A percentile compares a stretch with the other conserved stretches of the same genome.
These are phyloP conservation scores for Meles meles DNA, from an alignment of 2,113 vertebrate genomes.

Conservation along the genomic window DNA sequence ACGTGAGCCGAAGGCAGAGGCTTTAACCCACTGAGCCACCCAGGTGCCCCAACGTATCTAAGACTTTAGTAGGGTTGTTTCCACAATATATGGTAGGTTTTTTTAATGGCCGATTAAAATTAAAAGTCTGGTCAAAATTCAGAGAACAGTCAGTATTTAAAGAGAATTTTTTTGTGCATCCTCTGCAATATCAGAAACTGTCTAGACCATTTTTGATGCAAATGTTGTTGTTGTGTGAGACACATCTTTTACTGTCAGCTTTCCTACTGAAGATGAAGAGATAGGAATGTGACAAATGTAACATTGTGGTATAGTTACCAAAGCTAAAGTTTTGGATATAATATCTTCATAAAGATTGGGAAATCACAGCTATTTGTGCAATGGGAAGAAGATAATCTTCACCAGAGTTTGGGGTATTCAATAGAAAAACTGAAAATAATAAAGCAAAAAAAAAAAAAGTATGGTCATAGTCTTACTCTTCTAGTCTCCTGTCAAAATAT, in stretches of 20 bases:
- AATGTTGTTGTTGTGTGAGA: not conserved
- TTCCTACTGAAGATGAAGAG: not conserved
- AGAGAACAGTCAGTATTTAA: not conserved
- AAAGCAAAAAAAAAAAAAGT: not conserved
- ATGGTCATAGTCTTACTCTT: not conserved
- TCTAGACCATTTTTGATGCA: not conserved
- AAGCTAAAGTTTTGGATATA: not conserved
- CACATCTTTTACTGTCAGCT: not conserved
- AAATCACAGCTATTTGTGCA: not conserved
- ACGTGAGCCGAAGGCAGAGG: no score
- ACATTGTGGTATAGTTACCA: not conserved
- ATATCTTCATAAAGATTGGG: not conserved
- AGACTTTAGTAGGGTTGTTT: not conserved
- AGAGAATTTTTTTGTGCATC: not conserved
- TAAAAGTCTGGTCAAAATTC: not conserved
- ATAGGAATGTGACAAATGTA: not conserved
- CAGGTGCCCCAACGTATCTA: not conserved
- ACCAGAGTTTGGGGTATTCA: accelerated
- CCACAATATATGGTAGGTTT: not conserved
- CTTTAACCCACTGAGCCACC: no score
- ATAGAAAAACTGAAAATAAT: not conserved
- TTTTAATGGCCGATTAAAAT: not conserved
- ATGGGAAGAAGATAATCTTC: not conserved
- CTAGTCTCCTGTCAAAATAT: not conserved
- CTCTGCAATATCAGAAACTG: not conserved